These are phyloP conservation scores for Calypte anna DNA, from an alignment of 2,113 vertebrate species.

Conservation along the genomic window DNA sequence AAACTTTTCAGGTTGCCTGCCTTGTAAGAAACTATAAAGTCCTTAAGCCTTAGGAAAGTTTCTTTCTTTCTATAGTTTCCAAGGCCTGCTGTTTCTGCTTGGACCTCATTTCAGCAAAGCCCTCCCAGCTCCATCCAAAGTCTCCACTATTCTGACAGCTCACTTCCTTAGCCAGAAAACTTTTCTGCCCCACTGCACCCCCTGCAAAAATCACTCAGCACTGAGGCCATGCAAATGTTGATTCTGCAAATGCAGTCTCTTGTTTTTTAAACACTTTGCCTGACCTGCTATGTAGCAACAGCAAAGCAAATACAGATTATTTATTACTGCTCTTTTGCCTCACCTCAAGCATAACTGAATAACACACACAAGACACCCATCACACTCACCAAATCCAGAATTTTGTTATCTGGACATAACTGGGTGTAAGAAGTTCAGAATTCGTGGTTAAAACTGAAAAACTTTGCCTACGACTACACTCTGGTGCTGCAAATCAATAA, in stretches of 20 bases:
- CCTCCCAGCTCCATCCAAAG: background rate
- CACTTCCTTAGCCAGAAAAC: background rate
- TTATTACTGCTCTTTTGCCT: background rate
- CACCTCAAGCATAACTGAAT: background rate
- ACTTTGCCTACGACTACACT: background rate
- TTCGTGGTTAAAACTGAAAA: background rate
- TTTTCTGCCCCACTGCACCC: background rate
- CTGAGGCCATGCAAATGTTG: background rate
- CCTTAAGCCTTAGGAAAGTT: background rate
- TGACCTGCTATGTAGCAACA: background rate
- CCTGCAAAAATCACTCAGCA: background rate
- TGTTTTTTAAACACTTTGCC: background rate
- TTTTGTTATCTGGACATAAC: background rate
- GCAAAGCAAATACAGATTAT: background rate
- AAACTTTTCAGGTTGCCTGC: background rate
- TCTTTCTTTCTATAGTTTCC: background rate
- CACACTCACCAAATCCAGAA: background rate
- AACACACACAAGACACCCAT: rapidly evolving
- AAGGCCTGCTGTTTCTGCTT: background rate
- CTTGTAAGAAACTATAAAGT: background rate
- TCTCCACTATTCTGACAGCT: background rate
- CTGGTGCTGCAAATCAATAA: background rate
- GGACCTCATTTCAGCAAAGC: background rate
- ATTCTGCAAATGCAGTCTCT: background rate
- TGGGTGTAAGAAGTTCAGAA: background rate